Conservation (phyloP, 2,888 invertebrate genomes). For the Drosophila borborema region DNA sequence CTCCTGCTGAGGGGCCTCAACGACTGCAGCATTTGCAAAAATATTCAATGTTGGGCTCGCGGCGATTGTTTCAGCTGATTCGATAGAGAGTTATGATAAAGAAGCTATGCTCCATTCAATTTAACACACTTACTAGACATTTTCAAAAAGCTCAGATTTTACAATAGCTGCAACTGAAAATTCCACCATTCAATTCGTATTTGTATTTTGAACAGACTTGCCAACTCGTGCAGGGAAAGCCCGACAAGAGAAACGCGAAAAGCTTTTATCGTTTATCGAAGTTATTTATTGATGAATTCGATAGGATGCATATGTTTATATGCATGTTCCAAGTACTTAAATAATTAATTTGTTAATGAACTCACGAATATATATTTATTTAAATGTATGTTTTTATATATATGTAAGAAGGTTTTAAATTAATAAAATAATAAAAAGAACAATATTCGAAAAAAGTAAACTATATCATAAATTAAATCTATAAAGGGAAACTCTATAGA, state of each 20-base stretch:
- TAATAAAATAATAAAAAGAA: too few species aligned
- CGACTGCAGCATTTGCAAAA: too few species aligned
- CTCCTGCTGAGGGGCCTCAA: neutral
- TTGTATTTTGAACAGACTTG: neutral
- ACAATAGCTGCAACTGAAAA: too few species aligned
- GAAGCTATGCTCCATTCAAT: neutral
- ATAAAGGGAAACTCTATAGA: too few species aligned
- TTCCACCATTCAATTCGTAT: neutral
- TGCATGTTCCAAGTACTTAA: too few species aligned
- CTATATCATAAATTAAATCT: too few species aligned
- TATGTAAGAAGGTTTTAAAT: too few species aligned
- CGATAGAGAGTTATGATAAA: neutral
- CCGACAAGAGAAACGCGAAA: neutral
- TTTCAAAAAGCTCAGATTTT: neutral
- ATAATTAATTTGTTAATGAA: too few species aligned
- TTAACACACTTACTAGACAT: constrained; percentile 28
- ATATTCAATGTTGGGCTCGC: too few species aligned
- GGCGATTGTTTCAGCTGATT: neutral
- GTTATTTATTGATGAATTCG: neutral
- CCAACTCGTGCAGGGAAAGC: constrained; percentile 2
- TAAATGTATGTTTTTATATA: neutral
- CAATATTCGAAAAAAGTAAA: too few species aligned
- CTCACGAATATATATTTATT: neutral
- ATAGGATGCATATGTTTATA: too few species aligned
- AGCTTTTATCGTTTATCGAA: constrained; percentile 29